Conservation (phyloP, 2,797 vertebrate genomes). For the Silurus lanzhouensis region DNA sequence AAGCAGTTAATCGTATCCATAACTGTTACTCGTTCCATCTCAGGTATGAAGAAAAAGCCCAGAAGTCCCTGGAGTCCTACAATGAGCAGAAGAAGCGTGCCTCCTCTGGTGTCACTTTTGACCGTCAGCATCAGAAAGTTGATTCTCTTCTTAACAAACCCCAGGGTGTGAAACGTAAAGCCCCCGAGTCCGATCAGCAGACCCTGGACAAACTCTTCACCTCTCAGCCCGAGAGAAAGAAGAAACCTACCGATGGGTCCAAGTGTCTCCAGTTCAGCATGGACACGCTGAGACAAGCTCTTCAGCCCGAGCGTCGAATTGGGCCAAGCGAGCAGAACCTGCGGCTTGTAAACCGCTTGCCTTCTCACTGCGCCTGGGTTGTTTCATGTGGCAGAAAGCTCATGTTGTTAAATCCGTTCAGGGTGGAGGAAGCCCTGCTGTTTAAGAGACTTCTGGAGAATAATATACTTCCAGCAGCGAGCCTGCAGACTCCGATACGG, state of each 20-base stretch:
- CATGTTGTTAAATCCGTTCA: constrained; percentile 89
- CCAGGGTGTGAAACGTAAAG: constrained; percentile 80
- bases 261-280: constrained; percentile 81
- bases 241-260: constrained; percentile 60
- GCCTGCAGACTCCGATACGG: constrained; percentile 82
- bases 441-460: constrained; percentile 87
- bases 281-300: constrained; percentile 73
- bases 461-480: constrained; percentile 84
- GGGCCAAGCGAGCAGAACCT: constrained; percentile 69
- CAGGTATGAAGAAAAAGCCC: constrained; percentile 88
- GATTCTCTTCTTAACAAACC: constrained; percentile 53
- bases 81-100: constrained; percentile 76
- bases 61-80: constrained; percentile 80
- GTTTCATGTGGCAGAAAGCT: constrained; percentile 81
- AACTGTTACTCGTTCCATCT: not conserved
- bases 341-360: constrained; percentile 81
- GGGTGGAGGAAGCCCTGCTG: constrained; percentile 90
- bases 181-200: constrained; percentile 79
- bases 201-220: constrained; percentile 86
- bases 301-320: constrained; percentile 71
- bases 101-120: constrained; percentile 60
- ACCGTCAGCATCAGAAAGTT: constrained; percentile 57
- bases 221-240: constrained; percentile 75
- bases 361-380: constrained; percentile 87
- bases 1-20: not conserved